A percentile compares a stretch with the other conserved stretches of the same genome.
These are phyloP conservation scores for Mythimna pallens DNA, from an alignment of 2,888 invertebrate genomes.

Conservation along the genomic window DNA sequence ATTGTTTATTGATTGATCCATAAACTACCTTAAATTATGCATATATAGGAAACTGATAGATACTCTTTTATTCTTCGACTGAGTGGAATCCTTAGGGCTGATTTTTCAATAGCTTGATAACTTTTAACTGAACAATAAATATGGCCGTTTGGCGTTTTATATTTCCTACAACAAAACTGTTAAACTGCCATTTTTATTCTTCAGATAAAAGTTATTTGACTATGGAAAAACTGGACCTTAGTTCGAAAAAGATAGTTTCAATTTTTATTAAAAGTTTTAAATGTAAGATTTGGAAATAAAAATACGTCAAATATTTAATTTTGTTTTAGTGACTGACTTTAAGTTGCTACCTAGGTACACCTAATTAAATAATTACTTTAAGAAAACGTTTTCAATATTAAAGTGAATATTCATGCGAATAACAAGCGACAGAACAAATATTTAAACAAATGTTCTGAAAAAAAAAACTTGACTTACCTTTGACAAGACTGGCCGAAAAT, in stretches of 20 bases:
- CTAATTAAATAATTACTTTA: neutral
- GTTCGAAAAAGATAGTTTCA: too few relatives aligned
- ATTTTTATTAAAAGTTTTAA: neutral
- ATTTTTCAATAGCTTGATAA: too few relatives aligned
- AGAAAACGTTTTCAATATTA: neutral
- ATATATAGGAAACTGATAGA: neutral
- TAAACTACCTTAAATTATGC: neutral
- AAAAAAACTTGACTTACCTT: slow-evolving; percentile 70
- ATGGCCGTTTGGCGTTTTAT: too few relatives aligned
- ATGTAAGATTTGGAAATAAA: too few relatives aligned
- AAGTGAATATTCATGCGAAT: neutral
- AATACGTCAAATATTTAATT: too few relatives aligned
- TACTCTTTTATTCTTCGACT: neutral
- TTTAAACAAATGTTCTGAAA: slow-evolving; percentile 68
- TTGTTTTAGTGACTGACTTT: too few relatives aligned
- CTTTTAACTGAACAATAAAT: too few relatives aligned
- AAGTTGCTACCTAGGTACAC: too few relatives aligned
- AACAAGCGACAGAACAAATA: slow-evolving; percentile 25
- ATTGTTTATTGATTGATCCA: slow-evolving; percentile 3
- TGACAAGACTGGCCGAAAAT: slow-evolving; percentile 66
- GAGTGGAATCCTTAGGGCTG: neutral
- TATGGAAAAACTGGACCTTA: too few relatives aligned
- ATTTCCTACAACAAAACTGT: too few relatives aligned
- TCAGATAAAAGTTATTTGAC: too few relatives aligned
- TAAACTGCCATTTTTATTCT: too few relatives aligned